Percentiles rank a stretch among this genome's conserved stretches.
Conservation (phyloP, 2,888 invertebrate genomes). For the Sinopyrophorus schimmeli region DNA sequence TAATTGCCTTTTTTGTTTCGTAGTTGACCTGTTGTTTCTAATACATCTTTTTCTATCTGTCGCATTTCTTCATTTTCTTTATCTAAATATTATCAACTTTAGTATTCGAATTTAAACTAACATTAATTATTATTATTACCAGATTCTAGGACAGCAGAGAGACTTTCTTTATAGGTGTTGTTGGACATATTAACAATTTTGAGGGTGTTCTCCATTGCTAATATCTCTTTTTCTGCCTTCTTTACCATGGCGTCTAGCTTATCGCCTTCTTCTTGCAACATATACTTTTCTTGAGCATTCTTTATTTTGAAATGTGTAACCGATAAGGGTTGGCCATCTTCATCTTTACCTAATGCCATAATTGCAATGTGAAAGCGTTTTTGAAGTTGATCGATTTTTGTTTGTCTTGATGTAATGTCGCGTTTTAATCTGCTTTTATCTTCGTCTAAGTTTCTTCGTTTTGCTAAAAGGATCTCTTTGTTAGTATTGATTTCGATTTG, state of each 20-base stretch:
- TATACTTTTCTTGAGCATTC: constrained; percentile 66
- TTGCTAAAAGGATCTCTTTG: constrained; percentile 59
- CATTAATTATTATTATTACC: too few relatives aligned
- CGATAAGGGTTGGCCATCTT: constrained; percentile 71
- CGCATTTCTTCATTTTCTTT: too few relatives aligned
- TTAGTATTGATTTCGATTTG: constrained; percentile 61
- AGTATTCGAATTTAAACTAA: too few relatives aligned
- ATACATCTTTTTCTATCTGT: too few relatives aligned
- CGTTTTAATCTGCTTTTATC: constrained; percentile 60
- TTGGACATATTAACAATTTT: constrained; percentile 81
- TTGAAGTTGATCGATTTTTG: constrained; percentile 62
- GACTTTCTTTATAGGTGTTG: constrained; percentile 69
- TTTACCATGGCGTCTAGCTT: constrained; percentile 77
- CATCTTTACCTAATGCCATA: constrained; percentile 67
- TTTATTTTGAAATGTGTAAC: constrained; percentile 75
- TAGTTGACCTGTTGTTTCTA: too few relatives aligned
- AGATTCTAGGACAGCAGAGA: constrained; percentile 62
- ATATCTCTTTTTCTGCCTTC: constrained; percentile 81
- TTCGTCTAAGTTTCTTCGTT: constrained; percentile 57
- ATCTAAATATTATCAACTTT: too few relatives aligned
- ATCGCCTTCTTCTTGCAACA: constrained; percentile 77
- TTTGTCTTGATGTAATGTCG: constrained; percentile 58
- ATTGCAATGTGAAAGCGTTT: constrained; percentile 49
- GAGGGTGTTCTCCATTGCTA: constrained; percentile 88
- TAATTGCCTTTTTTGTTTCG: too few relatives aligned